Conservation (phyloP, 2,888 invertebrate genomes). For the Ophion ellenae region DNA sequence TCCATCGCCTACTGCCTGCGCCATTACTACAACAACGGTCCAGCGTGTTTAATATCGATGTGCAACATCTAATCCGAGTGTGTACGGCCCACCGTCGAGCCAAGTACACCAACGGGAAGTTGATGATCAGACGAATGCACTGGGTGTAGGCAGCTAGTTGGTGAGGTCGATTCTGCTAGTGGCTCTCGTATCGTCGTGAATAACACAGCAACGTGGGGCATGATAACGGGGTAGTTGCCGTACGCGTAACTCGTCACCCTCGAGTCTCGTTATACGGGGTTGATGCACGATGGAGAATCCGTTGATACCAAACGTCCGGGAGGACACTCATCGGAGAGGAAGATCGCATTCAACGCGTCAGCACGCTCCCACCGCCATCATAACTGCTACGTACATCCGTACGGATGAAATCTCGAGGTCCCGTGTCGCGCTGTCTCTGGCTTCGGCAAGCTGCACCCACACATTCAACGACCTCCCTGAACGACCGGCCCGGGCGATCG, state of each 20-base stretch:
- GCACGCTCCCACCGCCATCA: slow-evolving; percentile 32
- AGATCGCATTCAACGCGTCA: slow-evolving; percentile 43
- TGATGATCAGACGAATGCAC: background rate
- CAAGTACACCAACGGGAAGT: background rate
- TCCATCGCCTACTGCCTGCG: background rate
- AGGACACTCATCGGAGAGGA: slow-evolving; percentile 32
- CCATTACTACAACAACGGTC: background rate
- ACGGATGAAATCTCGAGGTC: slow-evolving; percentile 24
- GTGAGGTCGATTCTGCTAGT: background rate
- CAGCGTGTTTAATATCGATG: slow-evolving; percentile 10
- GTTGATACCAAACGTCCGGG: slow-evolving; percentile 27
- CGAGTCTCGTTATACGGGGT: slow-evolving; percentile 33
- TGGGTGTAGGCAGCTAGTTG: background rate
- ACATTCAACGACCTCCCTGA: slow-evolving; percentile 51
- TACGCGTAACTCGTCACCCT: slow-evolving; percentile 46
- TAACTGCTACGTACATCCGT: slow-evolving; percentile 24
- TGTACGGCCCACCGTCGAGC: background rate
- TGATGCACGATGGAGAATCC: slow-evolving; percentile 7
- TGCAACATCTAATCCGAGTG: background rate
- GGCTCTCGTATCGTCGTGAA: background rate
- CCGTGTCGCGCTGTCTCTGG: slow-evolving; percentile 20
- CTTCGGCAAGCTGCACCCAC: slow-evolving; percentile 43
- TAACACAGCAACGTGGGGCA: slow-evolving; percentile 3
- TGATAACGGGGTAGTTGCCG: slow-evolving; percentile 9
- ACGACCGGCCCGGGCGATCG: slow-evolving; percentile 55